Conservation (phyloP, 2,797 vertebrate species). For the Sebastes itinus region DNA sequence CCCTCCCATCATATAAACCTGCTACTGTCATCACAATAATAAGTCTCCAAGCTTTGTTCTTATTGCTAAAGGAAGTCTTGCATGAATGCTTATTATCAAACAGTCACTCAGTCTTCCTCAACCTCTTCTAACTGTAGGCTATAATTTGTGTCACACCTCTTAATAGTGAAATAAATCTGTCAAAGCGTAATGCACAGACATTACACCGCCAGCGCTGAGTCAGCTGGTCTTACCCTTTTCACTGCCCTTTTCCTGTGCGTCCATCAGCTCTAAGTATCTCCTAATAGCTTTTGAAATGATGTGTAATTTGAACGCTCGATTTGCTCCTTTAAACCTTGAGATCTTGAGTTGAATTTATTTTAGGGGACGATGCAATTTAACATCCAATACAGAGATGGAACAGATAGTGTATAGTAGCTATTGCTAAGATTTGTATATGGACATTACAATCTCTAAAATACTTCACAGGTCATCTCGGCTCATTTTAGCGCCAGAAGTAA, state of each 20-base stretch:
- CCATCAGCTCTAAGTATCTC: not conserved
- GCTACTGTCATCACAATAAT: too few relatives aligned
- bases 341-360: not conserved
- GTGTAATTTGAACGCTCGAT: not conserved
- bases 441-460: too few relatives aligned
- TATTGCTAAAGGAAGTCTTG: not conserved
- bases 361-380: not conserved
- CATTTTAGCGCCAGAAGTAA: too few relatives aligned
- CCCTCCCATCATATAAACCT: too few relatives aligned
- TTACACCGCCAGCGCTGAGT: not conserved
- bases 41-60: too few relatives aligned
- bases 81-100: not conserved
- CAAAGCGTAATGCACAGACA: not conserved
- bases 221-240: not conserved
- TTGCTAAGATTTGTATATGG: too few relatives aligned
- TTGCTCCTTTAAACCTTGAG: not conserved
- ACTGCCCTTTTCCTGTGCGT: not conserved
- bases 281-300: not conserved
- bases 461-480: too few relatives aligned
- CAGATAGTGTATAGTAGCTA: too few relatives aligned
- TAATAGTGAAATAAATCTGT: constrained; percentile 18
- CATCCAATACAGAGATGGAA: too few relatives aligned
- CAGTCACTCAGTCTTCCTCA: not conserved
- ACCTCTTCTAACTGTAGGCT: not conserved
- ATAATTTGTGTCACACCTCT: not conserved